Evolutionary conservation across 2,797 vertebrate genomes (phyloP), one percentile per base, ranked within the genome.

Genomic region (Triplophysa bombifrons): DNA sequence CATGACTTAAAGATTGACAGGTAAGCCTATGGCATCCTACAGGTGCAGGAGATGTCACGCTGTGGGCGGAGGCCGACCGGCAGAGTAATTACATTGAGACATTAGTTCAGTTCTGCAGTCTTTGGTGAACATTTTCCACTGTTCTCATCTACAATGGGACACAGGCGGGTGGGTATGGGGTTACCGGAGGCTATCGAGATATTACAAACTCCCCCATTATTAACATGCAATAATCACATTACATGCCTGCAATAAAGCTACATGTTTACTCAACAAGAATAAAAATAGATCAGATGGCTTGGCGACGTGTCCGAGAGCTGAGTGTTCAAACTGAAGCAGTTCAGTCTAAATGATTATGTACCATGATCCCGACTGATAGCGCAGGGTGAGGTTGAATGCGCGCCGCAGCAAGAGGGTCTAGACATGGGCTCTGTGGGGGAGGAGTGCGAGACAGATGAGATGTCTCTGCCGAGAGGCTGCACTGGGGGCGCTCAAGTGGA

Each of bases 401-500:
- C 73, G 73, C 74, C 72, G 64, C 75, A 58, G 71, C 38, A 71
- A 68, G 56, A 77, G 65, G 82, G 84, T 77, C 77, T 83, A 88
- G 85, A 86, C 84, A 75, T 22, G 48, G 66, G 51, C 79, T 69
- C 72, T 53, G 78, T 69, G 56, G 83, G 82, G 82, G 61, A 83
- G 65, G 82, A 78, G 83, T 80, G 81, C 64, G 63, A 81, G 82
- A 86, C 81, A 53, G 61, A 83, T 82, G 78, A 83, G 83, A 83
- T 17, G 64, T 83, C 84, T 82, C 60, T 69, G 75, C 74, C 55
- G 75, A 77, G 80, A 80, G 70, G 72, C 73, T 79, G 72, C 74
- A 74, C 25, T 76, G 41, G 48, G 72, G 74, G 77, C 20, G 65
- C 58, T 72, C 74, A 78, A 76, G 53, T 64, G 78, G 61, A n/a